Evolutionary conservation across 2,888 invertebrate genomes (phyloP).

Genomic region (Aleiodes alternator): DNA sequence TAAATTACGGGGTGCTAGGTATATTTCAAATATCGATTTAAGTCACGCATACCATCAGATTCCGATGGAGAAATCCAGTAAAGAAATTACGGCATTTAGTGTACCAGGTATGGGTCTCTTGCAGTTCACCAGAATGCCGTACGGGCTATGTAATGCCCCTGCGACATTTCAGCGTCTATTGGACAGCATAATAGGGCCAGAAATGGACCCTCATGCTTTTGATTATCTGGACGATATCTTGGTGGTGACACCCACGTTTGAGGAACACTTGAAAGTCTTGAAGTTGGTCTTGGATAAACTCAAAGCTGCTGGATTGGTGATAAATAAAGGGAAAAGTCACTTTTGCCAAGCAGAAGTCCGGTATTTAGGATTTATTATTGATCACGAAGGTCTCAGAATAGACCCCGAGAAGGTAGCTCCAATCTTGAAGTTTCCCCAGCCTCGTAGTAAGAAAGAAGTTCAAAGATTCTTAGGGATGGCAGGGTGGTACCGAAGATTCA

Average conservation of each 20-base stretch:
- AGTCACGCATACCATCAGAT: slow-evolving; percentile 64
- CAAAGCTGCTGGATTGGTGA: slow-evolving; percentile 5
- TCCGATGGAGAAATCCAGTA: slow-evolving; percentile 46
- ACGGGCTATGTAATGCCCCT: slow-evolving; percentile 59
- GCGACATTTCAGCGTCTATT: slow-evolving; percentile 62
- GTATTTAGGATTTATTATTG: slow-evolving; percentile 36
- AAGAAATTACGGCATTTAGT: slow-evolving; percentile 62
- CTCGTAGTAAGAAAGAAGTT: neutral
- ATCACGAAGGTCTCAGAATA: slow-evolving; percentile 15
- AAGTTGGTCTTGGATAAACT: slow-evolving; percentile 16
- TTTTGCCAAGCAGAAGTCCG: slow-evolving; percentile 17
- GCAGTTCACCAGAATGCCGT: slow-evolving; percentile 63
- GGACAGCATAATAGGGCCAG: slow-evolving; percentile 54
- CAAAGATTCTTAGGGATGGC: slow-evolving; percentile 27
- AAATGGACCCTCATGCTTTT: slow-evolving; percentile 29
- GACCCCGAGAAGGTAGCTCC: slow-evolving; percentile 27
- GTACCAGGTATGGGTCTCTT: slow-evolving; percentile 61
- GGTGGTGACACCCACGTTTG: neutral
- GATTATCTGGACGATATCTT: slow-evolving; percentile 30
- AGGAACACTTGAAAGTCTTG: slow-evolving; percentile 19
- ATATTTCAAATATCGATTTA: slow-evolving; percentile 64
- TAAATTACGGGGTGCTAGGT: slow-evolving; percentile 60
- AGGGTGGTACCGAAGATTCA: slow-evolving; percentile 32
- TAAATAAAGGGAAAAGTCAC: slow-evolving; percentile 34
- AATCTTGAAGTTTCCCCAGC: neutral